phyloP scores from a whole-genome alignment of 2,113 vertebrate species.

The Ammodytes dubius region DNA sequence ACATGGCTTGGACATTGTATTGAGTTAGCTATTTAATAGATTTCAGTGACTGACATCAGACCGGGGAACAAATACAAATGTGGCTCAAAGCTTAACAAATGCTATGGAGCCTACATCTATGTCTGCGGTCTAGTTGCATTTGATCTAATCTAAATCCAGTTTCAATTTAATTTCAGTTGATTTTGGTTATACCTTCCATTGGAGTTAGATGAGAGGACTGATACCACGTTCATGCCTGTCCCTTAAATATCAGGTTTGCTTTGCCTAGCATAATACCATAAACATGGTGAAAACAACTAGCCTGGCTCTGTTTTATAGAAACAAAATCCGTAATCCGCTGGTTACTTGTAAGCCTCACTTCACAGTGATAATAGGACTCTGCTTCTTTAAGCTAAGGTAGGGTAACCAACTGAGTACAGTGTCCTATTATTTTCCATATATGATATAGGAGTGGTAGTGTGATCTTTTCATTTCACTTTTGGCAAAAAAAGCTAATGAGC shows the following conservation, averaged over 20 bases:
- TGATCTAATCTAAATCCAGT: not conserved
- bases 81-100: not conserved
- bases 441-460: not conserved
- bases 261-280: not conserved
- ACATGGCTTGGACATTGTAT: constrained; percentile 8
- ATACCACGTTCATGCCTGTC: not conserved
- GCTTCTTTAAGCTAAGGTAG: not conserved
- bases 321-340: not conserved
- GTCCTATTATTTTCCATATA: not conserved
- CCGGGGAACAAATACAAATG: not conserved
- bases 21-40: constrained; percentile 11
- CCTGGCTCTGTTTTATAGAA: not conserved
- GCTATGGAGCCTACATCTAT: not conserved
- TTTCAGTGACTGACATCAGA: constrained; percentile 10
- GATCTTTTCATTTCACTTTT: not conserved
- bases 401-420: not conserved
- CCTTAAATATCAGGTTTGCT: not conserved
- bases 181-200: not conserved
- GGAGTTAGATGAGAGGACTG: not conserved
- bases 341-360: not conserved
- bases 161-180: not conserved
- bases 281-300: not conserved
- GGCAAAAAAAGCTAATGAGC: not conserved
- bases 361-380: not conserved
- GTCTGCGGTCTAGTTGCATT: not conserved